Conservation (phyloP, 2,888 invertebrate genomes). For the Neoascia interrupta region DNA sequence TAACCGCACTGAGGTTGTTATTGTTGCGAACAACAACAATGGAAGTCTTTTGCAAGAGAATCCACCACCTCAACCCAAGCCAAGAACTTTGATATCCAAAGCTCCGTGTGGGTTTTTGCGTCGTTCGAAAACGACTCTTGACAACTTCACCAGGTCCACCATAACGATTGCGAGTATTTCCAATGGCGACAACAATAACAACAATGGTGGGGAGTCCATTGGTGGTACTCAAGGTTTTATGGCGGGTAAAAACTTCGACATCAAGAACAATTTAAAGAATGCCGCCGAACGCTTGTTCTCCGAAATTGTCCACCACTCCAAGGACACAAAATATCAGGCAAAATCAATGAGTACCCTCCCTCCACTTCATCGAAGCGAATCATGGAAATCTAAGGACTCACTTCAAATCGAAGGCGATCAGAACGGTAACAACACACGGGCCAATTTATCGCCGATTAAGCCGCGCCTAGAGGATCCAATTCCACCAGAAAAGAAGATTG, state of each 20-base stretch:
- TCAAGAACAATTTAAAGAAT: constrained; percentile 79
- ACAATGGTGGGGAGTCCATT: constrained; percentile 2
- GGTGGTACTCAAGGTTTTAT: constrained; percentile 67
- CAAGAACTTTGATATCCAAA: constrained; percentile 66
- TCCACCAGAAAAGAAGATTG: constrained; percentile 77
- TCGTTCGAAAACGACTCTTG: constrained; percentile 77
- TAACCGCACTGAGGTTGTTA: constrained; percentile 59
- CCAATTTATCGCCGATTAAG: constrained; percentile 12
- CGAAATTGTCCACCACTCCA: constrained; percentile 78
- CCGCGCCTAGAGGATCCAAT: constrained; percentile 71
- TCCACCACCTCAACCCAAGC: constrained; percentile 62
- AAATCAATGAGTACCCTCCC: constrained; percentile 21
- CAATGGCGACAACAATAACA: constrained; percentile 45
- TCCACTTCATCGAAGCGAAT: constrained; percentile 45
- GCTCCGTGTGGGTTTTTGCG: constrained; percentile 72
- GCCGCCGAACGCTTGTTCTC: constrained; percentile 79
- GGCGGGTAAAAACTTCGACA: constrained; percentile 76
- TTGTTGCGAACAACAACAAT: constrained; percentile 45
- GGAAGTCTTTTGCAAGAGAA: constrained; percentile 40
- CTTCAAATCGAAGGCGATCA: constrained; percentile 29
- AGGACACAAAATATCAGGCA: constrained; percentile 61
- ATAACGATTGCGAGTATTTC: constrained; percentile 36
- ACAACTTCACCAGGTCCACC: constrained; percentile 71
- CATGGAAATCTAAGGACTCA: constrained; percentile 35
- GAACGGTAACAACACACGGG: constrained; percentile 38